Evolutionary conservation across 2,113 vertebrate genomes (phyloP).

Genomic region (Hystrix cristata): DNA sequence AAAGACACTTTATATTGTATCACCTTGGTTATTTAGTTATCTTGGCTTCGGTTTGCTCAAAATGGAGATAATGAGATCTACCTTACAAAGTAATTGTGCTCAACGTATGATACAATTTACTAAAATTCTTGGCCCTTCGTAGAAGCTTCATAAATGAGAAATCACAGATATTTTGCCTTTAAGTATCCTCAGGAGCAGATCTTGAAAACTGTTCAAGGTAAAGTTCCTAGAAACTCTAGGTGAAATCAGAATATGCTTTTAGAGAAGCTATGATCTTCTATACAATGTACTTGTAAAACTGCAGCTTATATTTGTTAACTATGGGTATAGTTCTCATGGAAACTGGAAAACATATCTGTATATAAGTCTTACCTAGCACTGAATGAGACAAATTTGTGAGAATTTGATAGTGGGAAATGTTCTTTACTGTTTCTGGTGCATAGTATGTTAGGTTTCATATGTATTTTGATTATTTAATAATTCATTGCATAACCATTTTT

Average conservation of each 20-base stretch:
- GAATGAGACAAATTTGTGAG: constrained; percentile 7
- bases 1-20: background rate
- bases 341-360: background rate
- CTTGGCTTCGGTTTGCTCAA: background rate
- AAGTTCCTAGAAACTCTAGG: constrained; percentile 8
- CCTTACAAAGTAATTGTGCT: background rate
- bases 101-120: background rate
- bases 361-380: background rate
- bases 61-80: background rate
- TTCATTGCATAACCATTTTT: background rate
- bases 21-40: background rate
- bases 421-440: background rate
- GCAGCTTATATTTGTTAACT: background rate
- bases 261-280: background rate
- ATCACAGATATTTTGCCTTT: background rate
- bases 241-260: background rate
- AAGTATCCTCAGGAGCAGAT: background rate
- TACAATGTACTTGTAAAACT: background rate
- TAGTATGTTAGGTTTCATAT: background rate
- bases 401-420: background rate
- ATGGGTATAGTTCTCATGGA: background rate
- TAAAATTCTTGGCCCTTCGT: background rate
- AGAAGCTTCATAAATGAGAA: constrained; percentile 26
- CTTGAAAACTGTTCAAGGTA: constrained; percentile 31
- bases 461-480: background rate